Base-by-base conservation (phyloP, 1,140 invertebrate genomes). In the Aphelinus atriplicis region DNA sequence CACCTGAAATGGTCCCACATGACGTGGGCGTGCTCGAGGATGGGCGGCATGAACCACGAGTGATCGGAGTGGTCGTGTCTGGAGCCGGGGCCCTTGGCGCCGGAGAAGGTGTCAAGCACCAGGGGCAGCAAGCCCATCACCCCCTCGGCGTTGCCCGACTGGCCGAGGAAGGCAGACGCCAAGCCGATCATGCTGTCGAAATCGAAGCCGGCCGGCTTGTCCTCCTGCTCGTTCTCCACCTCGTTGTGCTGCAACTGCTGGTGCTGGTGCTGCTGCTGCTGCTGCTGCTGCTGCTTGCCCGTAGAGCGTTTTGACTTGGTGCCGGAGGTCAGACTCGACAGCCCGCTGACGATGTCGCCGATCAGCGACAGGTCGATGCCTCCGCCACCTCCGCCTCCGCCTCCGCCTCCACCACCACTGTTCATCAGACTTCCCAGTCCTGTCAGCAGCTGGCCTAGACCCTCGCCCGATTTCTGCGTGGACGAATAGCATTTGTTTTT, bases 1-100 rank as follows among this genome's bases (percentile, higher is more conserved):
- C 26, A 85, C 86, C 85, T 87, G 80, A 95, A 95, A 61, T 94
- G 90, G 75, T 95, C 93, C 91, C 93, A 94, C 79, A 93, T 91
- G 1, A 94, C 84, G 80, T 94, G 93, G 1, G 91, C 78, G 69
- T 92, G 93, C 79, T 94, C 94, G 55, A 95, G 79, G 79, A 94
- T 89, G 0, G 94, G 94, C 1, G 94, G 93, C 74, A 95, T 84
- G 76, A 92, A 92, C 85, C 91, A 91, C 0, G 92, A 90, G 71
- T 94, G 93, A n/a, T 90, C 91, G n/a, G 90, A 90, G 77, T 94
- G 93, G 46, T 91, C 90, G 85, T 86, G 57, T 90, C 81, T 0
- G 85, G 86, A 78, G 90, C 90, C 43, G 86, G 89, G 45, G 83
- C 72, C 66, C 84, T 7, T 90, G 84, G 71, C 76, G 3, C 78